A percentile compares a stretch with the other conserved stretches of the same genome.
phyloP scores from a whole-genome alignment of 92 coral and sea anemone genomes.

The Pocillopora meandrina region DNA sequence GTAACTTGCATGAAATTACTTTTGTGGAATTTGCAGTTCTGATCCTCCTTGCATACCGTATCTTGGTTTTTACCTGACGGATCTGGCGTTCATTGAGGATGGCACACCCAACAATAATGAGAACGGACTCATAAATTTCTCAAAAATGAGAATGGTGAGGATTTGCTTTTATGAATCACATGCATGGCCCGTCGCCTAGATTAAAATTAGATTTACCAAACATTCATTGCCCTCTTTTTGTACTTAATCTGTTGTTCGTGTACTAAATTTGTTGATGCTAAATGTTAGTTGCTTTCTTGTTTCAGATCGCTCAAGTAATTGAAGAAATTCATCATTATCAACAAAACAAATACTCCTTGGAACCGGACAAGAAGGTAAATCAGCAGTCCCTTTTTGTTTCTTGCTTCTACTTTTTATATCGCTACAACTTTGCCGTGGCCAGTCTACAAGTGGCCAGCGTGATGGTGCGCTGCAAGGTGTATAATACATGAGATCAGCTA shows the following conservation, averaged over 20 bases:
- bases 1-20: not conserved
- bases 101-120: conserved; percentile 92
- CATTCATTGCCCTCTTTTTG: not conserved
- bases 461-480: too few species aligned
- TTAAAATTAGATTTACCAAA: too few species aligned
- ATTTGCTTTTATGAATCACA: not conserved
- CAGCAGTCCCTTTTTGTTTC: not conserved
- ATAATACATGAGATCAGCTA: too few species aligned
- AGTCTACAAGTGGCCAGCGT: too few species aligned
- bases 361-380: conserved; percentile 79
- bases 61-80: conserved; percentile 94
- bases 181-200: not conserved
- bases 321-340: conserved; percentile 96
- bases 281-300: not conserved
- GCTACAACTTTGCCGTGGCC: too few species aligned
- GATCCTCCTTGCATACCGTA: conserved; percentile 98
- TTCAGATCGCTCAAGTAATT: conserved; percentile 92
- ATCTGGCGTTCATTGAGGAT: conserved; percentile 95
- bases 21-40: conserved; percentile 62
- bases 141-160: conserved; percentile 99
- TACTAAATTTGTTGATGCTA: not conserved
- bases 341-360: conserved; percentile 76
- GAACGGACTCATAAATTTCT: conserved; percentile 88
- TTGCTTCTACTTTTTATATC: too few species aligned
- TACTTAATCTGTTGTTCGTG: not conserved